phyloP scores from a whole-genome alignment of 2,113 vertebrate species.

The Tonatia bakeri region DNA sequence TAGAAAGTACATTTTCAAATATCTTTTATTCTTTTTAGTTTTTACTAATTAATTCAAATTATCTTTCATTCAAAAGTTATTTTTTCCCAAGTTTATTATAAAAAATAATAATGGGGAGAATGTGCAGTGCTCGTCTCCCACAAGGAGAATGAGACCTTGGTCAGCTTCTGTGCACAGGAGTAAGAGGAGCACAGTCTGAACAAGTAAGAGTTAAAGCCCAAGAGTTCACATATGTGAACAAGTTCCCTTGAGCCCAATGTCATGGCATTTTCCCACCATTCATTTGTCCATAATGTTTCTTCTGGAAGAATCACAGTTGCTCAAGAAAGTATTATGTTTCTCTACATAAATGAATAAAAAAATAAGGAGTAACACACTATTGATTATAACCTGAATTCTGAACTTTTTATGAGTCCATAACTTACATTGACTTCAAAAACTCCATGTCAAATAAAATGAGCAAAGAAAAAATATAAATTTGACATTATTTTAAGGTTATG shows the following conservation, averaged over 20 bases:
- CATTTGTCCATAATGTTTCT: not conserved
- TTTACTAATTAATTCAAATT: slow-evolving; percentile 57
- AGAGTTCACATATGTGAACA: not conserved
- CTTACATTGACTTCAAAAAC: not conserved
- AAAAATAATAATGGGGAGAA: slow-evolving; percentile 22
- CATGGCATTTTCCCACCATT: not conserved
- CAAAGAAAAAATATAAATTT: not conserved
- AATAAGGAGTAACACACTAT: not conserved
- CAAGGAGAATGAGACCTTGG: not conserved
- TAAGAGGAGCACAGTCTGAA: not conserved
- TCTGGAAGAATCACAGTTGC: not conserved
- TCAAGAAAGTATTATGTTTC: not conserved
- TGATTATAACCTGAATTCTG: not conserved
- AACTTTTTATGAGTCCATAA: not conserved
- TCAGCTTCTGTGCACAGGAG: not conserved
- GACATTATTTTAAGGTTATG: not conserved
- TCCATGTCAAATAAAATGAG: not conserved
- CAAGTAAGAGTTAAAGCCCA: not conserved
- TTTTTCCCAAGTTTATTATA: slow-evolving; percentile 36
- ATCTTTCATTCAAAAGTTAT: slow-evolving; percentile 9
- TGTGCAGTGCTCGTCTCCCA: not conserved
- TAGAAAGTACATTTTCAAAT: not conserved
- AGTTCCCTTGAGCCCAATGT: not conserved
- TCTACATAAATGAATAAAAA: not conserved
- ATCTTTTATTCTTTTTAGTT: not conserved